Conservation (phyloP, 2,888 invertebrate species). For the Rhagonycha lutea region DNA sequence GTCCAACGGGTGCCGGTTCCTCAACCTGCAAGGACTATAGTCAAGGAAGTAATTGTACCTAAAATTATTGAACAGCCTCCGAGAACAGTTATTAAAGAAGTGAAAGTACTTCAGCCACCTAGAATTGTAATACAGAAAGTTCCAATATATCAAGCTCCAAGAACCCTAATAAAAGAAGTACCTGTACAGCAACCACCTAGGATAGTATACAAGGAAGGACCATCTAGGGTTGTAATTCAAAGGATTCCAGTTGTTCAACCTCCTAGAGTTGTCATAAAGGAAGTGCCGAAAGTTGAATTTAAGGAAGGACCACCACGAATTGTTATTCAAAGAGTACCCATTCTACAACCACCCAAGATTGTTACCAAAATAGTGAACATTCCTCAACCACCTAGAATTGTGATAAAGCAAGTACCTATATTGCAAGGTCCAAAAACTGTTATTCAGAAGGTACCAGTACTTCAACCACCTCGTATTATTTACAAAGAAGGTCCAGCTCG, state of each 20-base stretch:
- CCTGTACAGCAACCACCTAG: constrained; percentile 1
- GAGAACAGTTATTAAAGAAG: constrained; percentile 6
- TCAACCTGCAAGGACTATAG: constrained; percentile 1
- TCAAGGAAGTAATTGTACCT: not conserved
- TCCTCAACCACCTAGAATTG: constrained; percentile 4
- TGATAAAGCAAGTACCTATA: constrained; percentile 12
- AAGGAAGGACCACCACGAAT: constrained; percentile 1
- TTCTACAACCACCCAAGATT: constrained; percentile 6
- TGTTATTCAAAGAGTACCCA: not conserved
- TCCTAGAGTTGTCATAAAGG: not conserved
- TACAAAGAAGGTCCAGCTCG: not conserved
- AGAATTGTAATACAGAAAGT: not conserved
- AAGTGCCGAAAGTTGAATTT: constrained; percentile 2
- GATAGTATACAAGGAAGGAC: constrained; percentile 3
- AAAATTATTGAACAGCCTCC: not conserved
- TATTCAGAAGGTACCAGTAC: not conserved
- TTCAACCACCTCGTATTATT: constrained; percentile 5
- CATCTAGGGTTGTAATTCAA: not conserved
- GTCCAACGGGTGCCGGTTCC: not conserved
- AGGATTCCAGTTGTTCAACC: not conserved
- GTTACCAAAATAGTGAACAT: not conserved
- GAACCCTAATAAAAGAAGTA: constrained; percentile 7
- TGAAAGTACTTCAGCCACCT: constrained; percentile 1
- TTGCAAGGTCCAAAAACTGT: not conserved
- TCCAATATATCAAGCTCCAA: constrained; percentile 5